A percentile compares a stretch with the other conserved stretches of the same genome.
Evolutionary conservation across 2,797 vertebrate genomes (phyloP).

Genomic region (Xenopus petersii): DNA sequence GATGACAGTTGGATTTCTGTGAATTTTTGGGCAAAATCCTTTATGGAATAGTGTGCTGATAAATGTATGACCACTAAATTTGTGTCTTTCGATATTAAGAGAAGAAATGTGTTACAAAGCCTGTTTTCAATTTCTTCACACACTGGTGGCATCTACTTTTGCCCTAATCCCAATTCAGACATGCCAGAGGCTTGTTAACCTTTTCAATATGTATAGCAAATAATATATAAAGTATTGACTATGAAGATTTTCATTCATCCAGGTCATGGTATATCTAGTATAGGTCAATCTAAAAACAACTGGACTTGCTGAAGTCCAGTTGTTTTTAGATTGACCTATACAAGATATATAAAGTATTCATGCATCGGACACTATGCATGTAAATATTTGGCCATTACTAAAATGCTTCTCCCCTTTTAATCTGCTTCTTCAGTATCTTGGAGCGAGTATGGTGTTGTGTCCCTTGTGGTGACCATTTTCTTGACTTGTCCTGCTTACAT

Average conservation of each 20-base stretch:
- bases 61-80: conserved; percentile 81
- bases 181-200: conserved; percentile 16
- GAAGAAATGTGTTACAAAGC: conserved; percentile 55
- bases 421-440: conserved; percentile 20
- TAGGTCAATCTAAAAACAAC: no score
- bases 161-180: not conserved
- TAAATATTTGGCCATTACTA: conserved; percentile 72
- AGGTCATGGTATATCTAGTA: no score
- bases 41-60: conserved; percentile 57
- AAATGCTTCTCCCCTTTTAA: conserved; percentile 64
- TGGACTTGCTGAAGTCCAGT: no score
- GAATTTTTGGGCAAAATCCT: conserved; percentile 1
- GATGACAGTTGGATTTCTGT: conserved; percentile 22
- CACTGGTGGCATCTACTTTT: not conserved
- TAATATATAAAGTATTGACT: conserved; percentile 62
- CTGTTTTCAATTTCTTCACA: conserved; percentile 40
- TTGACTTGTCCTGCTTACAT: conserved; percentile 23
- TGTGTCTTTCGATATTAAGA: conserved; percentile 54
- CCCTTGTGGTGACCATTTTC: conserved; percentile 55
- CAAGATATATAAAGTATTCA: conserved; percentile 64
- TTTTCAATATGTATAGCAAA: conserved; percentile 58
- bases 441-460: conserved; percentile 59
- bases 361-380: conserved; percentile 74
- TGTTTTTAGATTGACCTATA: no score
- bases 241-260: no score